phyloP scores from a whole-genome alignment of 2,113 vertebrate genomes.

The Neolamprologus tretocephalus region DNA sequence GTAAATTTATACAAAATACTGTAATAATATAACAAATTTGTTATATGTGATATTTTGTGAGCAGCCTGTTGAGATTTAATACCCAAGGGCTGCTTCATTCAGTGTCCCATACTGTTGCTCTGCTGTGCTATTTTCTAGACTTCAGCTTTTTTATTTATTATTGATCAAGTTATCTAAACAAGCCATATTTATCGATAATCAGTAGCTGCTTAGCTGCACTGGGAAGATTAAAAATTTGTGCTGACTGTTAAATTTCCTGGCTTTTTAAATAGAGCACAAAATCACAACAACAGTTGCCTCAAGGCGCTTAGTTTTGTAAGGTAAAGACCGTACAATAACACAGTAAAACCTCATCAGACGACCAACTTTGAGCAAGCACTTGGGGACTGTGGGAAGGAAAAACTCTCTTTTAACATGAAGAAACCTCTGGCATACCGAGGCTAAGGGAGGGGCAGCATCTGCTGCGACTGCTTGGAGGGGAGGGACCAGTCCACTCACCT shows the following conservation, averaged over 20 bases:
- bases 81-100: neutral
- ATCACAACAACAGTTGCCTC: neutral
- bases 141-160: neutral
- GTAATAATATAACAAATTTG: neutral
- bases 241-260: neutral
- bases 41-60: neutral
- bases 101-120: neutral
- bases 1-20: neutral
- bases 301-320: neutral
- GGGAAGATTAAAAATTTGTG: neutral
- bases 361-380: neutral
- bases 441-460: neutral
- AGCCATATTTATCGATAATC: neutral
- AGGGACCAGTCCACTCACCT: neutral
- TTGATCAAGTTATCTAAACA: neutral
- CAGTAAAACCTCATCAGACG: neutral
- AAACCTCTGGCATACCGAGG: neutral
- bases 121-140: neutral
- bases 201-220: neutral
- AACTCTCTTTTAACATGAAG: neutral
- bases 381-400: neutral
- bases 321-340: neutral
- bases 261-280: neutral
- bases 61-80: neutral
- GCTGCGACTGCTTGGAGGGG: neutral